These are phyloP conservation scores for Xenops minutus DNA, from an alignment of 2,797 vertebrate species.

Conservation along the genomic window DNA sequence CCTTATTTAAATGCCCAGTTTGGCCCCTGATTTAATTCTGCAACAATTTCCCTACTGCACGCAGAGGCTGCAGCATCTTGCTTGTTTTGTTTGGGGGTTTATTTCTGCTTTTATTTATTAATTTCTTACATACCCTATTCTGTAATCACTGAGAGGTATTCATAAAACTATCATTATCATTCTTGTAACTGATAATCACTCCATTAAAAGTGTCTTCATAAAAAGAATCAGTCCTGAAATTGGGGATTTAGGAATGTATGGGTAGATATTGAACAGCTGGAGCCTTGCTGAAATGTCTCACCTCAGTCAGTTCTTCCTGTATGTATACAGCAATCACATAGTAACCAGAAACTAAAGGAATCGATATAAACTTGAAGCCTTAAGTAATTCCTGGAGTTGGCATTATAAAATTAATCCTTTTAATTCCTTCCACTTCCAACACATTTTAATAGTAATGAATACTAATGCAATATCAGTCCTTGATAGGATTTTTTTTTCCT, in stretches of 20 bases:
- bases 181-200: background rate
- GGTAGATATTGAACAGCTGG: background rate
- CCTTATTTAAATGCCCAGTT: background rate
- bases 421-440: slow-evolving; percentile 17
- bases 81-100: background rate
- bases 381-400: background rate
- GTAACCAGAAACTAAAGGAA: background rate
- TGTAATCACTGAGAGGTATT: background rate
- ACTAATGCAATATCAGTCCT: slow-evolving; percentile 15
- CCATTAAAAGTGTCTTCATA: background rate
- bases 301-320: background rate
- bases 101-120: background rate
- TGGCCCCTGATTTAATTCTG: background rate
- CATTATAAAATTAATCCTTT: background rate
- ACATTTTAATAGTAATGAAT: slow-evolving; percentile 38
- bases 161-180: background rate
- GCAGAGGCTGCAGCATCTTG: background rate
- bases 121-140: background rate
- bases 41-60: background rate
- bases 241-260: background rate
- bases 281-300: background rate
- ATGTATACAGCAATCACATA: background rate
- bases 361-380: background rate
- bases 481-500: background rate
- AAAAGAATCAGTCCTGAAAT: background rate